Conservation (phyloP, 2,888 invertebrate genomes). For the Dryobota labecula region DNA sequence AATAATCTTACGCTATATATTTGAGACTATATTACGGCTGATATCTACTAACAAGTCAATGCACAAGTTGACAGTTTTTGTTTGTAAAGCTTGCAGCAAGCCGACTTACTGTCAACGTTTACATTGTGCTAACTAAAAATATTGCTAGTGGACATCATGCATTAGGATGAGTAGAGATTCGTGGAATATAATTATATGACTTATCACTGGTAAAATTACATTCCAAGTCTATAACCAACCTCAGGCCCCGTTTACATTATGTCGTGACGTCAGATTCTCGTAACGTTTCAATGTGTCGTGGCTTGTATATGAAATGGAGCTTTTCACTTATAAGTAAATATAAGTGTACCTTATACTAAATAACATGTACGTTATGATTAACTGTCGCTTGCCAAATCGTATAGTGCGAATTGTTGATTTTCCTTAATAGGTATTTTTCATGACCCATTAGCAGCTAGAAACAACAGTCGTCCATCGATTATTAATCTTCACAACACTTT, state of each 20-base stretch:
- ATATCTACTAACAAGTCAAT: background rate
- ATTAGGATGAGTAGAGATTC: constrained; percentile 33
- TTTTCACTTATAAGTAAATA: background rate
- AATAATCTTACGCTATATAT: constrained; percentile 52
- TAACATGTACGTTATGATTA: background rate
- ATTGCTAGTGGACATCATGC: constrained; percentile 2
- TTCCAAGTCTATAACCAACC: background rate
- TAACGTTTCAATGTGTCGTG: background rate
- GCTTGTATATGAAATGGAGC: background rate
- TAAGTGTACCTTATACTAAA: no score
- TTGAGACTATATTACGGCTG: constrained; percentile 42
- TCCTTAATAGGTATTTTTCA: background rate
- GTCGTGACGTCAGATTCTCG: background rate
- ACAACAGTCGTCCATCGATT: background rate
- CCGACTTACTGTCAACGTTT: background rate
- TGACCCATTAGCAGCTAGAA: background rate
- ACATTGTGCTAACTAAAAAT: background rate
- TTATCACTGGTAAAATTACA: constrained; percentile 18
- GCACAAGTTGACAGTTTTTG: background rate
- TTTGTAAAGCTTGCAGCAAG: background rate
- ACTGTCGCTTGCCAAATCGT: background rate
- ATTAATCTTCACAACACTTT: background rate
- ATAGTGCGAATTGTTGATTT: background rate
- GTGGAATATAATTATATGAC: background rate
- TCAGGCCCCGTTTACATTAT: background rate